Evolutionary conservation across 92 coral and sea anemone species (phyloP).

Genomic region (Parazoanthus swiftii): DNA sequence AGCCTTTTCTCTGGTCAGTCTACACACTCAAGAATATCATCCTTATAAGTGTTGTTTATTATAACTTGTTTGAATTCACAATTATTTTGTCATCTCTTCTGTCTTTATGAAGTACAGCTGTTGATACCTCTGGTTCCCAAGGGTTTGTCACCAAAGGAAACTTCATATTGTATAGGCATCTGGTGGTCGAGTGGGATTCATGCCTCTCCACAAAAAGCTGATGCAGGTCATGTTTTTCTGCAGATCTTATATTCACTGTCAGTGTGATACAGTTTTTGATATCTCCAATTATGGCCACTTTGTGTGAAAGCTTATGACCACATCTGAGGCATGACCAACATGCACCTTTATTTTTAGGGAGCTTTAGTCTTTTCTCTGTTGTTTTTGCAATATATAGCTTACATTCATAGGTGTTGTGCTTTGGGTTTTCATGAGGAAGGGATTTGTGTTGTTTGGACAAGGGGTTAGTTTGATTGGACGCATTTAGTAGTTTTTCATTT

Average conservation of each 20-base stretch:
- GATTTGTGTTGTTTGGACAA: not conserved
- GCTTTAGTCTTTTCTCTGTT: not conserved
- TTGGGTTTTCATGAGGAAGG: not conserved
- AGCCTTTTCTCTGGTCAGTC: not conserved
- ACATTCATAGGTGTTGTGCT: not conserved
- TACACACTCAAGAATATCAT: too few species aligned
- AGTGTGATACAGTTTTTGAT: constrained; percentile 38
- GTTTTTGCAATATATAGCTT: not conserved
- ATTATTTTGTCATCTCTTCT: too few species aligned
- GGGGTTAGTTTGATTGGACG: not conserved
- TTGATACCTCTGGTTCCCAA: constrained; percentile 8
- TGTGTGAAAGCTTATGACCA: constrained; percentile 34
- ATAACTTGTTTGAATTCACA: too few species aligned
- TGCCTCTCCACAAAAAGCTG: constrained; percentile 35
- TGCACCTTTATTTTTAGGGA: constrained; percentile 45
- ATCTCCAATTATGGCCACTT: constrained; percentile 35
- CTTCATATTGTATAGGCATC: constrained; percentile 17
- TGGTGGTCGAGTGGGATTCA: not conserved
- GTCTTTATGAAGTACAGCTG: constrained; percentile 29
- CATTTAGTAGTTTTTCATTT: not conserved
- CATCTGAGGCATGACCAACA: constrained; percentile 48
- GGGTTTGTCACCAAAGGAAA: constrained; percentile 43
- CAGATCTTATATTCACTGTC: constrained; percentile 7
- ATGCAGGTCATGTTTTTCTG: constrained; percentile 33
- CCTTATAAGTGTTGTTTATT: too few species aligned